These are phyloP conservation scores for Phaenicophaeus curvirostris DNA, from an alignment of 2,797 vertebrate genomes.

Conservation along the genomic window DNA sequence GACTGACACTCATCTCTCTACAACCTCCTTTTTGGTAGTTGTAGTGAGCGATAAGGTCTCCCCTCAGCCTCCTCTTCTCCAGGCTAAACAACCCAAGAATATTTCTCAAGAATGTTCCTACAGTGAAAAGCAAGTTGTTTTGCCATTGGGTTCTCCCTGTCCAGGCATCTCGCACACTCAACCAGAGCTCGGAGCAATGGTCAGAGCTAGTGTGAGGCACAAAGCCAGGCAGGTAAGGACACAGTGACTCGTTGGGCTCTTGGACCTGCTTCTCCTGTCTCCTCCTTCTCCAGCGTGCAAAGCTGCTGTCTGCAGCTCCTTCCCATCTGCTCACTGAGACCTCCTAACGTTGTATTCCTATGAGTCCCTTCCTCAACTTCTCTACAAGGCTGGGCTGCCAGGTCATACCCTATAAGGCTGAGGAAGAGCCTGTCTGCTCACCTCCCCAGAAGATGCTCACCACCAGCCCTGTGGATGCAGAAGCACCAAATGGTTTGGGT, in stretches of 20 bases:
- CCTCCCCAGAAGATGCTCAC: neutral
- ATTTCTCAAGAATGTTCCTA: neutral
- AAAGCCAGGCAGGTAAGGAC: neutral
- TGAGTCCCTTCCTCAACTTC: neutral
- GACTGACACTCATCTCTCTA: too few species aligned
- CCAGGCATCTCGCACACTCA: neutral
- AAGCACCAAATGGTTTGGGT: too few species aligned
- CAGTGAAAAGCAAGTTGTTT: neutral
- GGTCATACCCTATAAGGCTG: neutral
- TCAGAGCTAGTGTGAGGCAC: neutral
- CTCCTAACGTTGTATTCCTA: neutral
- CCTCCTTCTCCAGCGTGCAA: neutral
- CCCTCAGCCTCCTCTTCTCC: too few species aligned
- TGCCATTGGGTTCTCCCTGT: neutral
- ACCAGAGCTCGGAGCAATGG: rapidly evolving
- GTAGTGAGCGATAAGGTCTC: too few species aligned
- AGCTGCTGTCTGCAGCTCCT: neutral
- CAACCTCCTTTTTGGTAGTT: too few species aligned
- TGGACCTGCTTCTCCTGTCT: neutral
- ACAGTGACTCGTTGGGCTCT: neutral
- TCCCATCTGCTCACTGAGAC: neutral
- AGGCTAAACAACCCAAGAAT: too few species aligned
- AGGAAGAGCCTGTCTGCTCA: neutral
- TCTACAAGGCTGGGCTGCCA: neutral
- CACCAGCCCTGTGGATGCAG: neutral